Base-by-base conservation (phyloP, 2,888 invertebrate species). In the Hyppa rectilinea region DNA sequence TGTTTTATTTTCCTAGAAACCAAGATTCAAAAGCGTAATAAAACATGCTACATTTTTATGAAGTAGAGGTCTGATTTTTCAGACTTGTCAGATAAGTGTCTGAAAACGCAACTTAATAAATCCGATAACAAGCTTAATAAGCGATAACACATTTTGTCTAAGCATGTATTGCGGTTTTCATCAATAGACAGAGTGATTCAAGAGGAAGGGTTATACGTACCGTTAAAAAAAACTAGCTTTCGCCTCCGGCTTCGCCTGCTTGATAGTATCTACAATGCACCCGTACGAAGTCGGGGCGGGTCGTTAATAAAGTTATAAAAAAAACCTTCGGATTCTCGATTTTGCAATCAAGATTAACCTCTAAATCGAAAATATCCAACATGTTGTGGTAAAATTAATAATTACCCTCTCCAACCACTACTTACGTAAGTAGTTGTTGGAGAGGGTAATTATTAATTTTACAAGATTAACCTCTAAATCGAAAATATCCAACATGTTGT, bases 401-500 rank as follows among this genome's bases (percentile, higher is more conserved):
- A 47, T 62, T 26, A 55, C 23, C 4, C 6, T n/a, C n/a, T 26
- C 2, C 2, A 59, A 45, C 31, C 47, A 36, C 58, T 20, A 50
- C 29, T 29, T 43, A 61, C 47, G 43, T 29, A 49, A 49, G 34
- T 67, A n/a, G n/a, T n/a, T n/a, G n/a, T n/a, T n/a, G n/a, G n/a
- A n/a, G n/a, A n/a, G n/a, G n/a, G n/a, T n/a, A n/a, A n/a, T n/a
- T n/a, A n/a, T n/a, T n/a, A n/a, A n/a, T n/a, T n/a, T n/a, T n/a
- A n/a, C n/a, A n/a, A n/a, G n/a, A n/a, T n/a, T 26, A 6, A 14
- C 29, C 34, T 23, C 10, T 20, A 53, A 38, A 40, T 43, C 9
- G 9, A n/a, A 38, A 45, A 34, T 31, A 10, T 2, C 26, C 29
- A 26, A 38, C 40, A 40, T 6, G 23, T 12, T 45, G 36, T 31